Conservation (phyloP, 2,888 invertebrate species). For the Drosophila fungiperda region DNA sequence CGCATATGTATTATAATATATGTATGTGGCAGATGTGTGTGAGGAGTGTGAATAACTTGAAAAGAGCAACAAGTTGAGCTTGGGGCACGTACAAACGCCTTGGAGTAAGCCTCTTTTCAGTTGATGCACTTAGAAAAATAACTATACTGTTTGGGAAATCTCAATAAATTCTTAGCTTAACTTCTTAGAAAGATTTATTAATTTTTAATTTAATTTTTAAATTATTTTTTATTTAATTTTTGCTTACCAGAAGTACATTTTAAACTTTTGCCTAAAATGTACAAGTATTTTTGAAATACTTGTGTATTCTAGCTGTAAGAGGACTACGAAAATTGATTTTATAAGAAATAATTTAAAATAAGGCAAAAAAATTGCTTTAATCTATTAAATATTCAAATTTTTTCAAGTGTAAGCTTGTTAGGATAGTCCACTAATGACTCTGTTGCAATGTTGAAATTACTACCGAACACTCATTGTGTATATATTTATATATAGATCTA, state of each 20-base stretch:
- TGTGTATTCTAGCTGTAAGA: not conserved
- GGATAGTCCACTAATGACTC: slow-evolving; percentile 65
- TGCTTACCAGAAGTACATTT: not conserved
- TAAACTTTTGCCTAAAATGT: not conserved
- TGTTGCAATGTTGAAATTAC: slow-evolving; percentile 46
- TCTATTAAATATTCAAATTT: not conserved
- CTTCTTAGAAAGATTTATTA: not conserved
- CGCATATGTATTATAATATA: not conserved
- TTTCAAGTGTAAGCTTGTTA: slow-evolving; percentile 45
- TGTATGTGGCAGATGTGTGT: not conserved
- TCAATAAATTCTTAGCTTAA: not conserved
- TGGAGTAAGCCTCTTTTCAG: slow-evolving; percentile 16
- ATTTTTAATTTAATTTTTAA: no score
- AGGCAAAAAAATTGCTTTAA: not conserved
- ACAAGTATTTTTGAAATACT: no score
- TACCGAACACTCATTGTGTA: slow-evolving; percentile 56
- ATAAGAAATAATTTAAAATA: fast-evolving
- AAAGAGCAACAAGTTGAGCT: slow-evolving; percentile 16
- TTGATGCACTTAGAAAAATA: slow-evolving; percentile 5
- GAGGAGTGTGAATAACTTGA: slow-evolving; percentile 16
- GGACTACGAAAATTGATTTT: not conserved
- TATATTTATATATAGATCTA: not conserved
- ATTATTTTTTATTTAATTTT: no score
- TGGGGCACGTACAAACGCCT: slow-evolving; percentile 3
- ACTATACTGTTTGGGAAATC: fast-evolving